Evolutionary conservation across 2,797 vertebrate species (phyloP), one percentile per base, ranked within the genome.

Genomic region (Rachycentron canadum): DNA sequence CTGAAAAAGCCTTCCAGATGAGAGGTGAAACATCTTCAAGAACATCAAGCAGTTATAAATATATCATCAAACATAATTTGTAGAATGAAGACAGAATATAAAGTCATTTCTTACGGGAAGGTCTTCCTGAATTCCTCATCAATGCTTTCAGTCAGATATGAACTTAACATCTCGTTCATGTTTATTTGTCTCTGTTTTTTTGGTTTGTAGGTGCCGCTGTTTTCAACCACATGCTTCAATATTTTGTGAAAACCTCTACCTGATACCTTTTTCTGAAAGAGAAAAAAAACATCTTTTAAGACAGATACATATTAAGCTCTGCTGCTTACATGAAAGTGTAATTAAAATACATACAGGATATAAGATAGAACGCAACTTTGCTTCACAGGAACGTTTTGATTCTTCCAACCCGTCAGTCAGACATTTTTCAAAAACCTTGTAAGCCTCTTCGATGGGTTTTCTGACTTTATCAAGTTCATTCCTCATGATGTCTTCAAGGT

Each of bases 71-170:
- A 9, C 36, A 38, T 11, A 8, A 11, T 38, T 38, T 38, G 7
- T 38, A 14, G 40, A 43, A 3, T 32, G 7, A 32, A 7, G 7
- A 14, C 41, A 43, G 16, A 43, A 17, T 17, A 43, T 26, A 4
- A 17, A 16, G 8, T 59, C 0, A 38, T 55, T 70, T 75, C 84
- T 82, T 74, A 90, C 88, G 82, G 88, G 78, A 92, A 92, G 9
- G 74, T 85, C 43, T 53, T 78, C 41, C n/a, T 87, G 73, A 92
- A 91, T 32, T 82, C 36, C 2, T 86, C 76, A 75, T 90, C 78
- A 60, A 92, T 86, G 72, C 69, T 77, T 3, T 72, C 65, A 26
- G 65, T 81, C 72, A 91, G 64, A 6, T 0, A 4, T 21, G 72
- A 69, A 12, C 84, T 28, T 23, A 92, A 67, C 5, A 0, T 32